Conservation (phyloP, 2,888 invertebrate species). For the Lepidonotus clava region DNA sequence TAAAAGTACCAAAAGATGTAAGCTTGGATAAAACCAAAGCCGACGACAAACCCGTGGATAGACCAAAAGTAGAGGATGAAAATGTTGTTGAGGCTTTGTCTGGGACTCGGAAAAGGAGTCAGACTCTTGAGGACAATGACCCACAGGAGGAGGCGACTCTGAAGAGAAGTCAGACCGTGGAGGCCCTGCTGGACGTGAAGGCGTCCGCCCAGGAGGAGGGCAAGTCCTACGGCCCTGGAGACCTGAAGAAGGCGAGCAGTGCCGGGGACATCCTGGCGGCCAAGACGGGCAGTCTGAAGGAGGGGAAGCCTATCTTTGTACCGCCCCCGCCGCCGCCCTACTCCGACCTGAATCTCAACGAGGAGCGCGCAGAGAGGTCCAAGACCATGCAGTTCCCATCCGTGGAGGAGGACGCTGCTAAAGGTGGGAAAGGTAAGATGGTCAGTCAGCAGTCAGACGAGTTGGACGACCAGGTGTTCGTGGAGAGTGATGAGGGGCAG, state of each 20-base stretch:
- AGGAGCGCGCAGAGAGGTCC: neutral
- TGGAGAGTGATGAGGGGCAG: neutral
- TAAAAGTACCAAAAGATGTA: neutral
- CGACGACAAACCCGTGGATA: neutral
- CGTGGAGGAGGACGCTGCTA: neutral
- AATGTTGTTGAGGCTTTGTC: too few species aligned
- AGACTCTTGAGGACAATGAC: neutral
- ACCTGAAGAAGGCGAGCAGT: slow-evolving; percentile 28
- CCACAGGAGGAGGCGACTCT: neutral
- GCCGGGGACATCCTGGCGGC: neutral
- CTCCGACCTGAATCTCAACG: neutral
- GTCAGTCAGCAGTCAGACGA: neutral
- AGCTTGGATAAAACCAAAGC: neutral
- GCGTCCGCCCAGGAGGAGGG: neutral
- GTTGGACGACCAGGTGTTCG: neutral
- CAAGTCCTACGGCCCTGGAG: neutral
- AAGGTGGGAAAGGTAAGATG: neutral
- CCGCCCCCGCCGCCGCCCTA: slow-evolving; percentile 39
- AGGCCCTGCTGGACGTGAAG: neutral
- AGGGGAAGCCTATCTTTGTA: slow-evolving; percentile 15
- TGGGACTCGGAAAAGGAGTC: neutral
- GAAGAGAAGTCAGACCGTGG: neutral
- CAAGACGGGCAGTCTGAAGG: neutral
- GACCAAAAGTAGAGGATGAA: neutral
- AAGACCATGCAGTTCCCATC: slow-evolving; percentile 29